A percentile compares a stretch with the other conserved stretches of the same genome.
Evolutionary conservation across 1,140 invertebrate genomes (phyloP).

Genomic region (Anastrepha ludens): DNA sequence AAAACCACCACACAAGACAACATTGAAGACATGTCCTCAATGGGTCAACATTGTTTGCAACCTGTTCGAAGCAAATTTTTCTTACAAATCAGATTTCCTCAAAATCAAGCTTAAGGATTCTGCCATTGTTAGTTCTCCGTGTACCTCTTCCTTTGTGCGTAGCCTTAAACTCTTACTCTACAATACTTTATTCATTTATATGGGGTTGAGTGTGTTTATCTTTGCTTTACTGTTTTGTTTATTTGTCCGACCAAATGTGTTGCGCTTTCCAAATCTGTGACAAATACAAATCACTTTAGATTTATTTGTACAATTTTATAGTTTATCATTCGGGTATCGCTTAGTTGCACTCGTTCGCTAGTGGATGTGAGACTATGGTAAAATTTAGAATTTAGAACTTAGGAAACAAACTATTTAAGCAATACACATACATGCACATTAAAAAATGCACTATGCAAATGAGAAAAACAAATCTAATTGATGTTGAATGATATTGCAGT

Average conservation of each 20-base stretch:
- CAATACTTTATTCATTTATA: not conserved
- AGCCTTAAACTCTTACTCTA: not conserved
- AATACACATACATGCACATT: not conserved
- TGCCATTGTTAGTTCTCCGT: no score
- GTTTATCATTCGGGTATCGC: not conserved
- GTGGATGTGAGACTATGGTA: not conserved
- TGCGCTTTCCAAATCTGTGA: slow-evolving; percentile 46
- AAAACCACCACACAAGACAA: no score
- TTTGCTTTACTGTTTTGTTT: slow-evolving; percentile 5
- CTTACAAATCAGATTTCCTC: no score
- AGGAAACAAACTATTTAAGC: not conserved
- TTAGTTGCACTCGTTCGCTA: not conserved
- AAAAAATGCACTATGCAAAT: not conserved
- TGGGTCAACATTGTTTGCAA: not conserved
- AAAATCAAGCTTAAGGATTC: no score
- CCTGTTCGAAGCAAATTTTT: no score
- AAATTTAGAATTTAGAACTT: not conserved
- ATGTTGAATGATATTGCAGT: no score
- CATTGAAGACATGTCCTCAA: not conserved
- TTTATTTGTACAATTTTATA: slow-evolving; percentile 46
- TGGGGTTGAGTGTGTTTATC: not conserved
- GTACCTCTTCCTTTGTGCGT: not conserved
- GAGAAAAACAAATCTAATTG: no score
- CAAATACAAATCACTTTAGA: slow-evolving; percentile 52
- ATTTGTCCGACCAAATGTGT: slow-evolving; percentile 45